Conservation (phyloP, 1,140 invertebrate species). For the Neodiprion virginianus region DNA sequence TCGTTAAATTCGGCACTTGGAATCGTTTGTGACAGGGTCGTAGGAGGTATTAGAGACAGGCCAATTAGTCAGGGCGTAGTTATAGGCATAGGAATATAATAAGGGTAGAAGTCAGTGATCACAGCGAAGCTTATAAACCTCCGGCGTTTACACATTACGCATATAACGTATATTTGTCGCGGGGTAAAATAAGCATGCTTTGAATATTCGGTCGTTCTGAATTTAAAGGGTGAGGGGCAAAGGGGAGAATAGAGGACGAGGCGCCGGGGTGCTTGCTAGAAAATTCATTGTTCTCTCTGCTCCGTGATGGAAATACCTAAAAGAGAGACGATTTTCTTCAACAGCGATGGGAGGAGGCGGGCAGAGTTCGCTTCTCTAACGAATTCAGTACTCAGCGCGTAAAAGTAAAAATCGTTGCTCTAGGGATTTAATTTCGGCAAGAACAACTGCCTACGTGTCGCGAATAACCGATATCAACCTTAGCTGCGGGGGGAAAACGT, state of each 20-base stretch:
- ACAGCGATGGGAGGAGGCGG: too few relatives aligned
- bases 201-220: background rate
- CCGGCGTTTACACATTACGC: too few relatives aligned
- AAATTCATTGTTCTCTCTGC: background rate
- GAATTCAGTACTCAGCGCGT: background rate
- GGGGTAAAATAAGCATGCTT: background rate
- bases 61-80: background rate
- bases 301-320: background rate
- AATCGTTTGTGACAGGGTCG: background rate
- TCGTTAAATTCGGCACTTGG: background rate
- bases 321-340: background rate
- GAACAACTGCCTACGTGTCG: background rate
- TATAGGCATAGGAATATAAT: too few relatives aligned
- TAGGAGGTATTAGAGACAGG: background rate
- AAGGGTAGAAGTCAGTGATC: background rate
- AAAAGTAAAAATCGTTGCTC: conserved; percentile 1
- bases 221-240: background rate
- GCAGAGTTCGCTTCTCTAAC: background rate
- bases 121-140: background rate
- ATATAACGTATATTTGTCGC: background rate
- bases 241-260: too few relatives aligned
- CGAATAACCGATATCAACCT: background rate
- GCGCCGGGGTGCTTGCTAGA: background rate
- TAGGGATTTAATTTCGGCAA: conserved; percentile 2
- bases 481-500: too few relatives aligned